Conservation (phyloP, 2,888 invertebrate genomes). For the Nephrotoma guestfalica region DNA sequence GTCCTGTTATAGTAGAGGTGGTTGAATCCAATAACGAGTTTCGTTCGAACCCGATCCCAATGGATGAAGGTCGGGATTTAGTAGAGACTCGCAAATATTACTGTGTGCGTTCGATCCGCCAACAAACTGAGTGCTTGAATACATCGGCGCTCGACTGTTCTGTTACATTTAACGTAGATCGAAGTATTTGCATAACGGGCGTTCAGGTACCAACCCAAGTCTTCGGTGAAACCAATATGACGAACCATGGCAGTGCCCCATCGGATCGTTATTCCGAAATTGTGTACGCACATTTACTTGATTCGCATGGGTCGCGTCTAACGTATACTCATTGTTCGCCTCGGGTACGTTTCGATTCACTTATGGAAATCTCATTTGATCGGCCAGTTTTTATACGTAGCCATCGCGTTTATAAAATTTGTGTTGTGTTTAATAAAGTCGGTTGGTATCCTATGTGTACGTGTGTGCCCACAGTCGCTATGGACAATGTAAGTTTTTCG, state of each 20-base stretch:
- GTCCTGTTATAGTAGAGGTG: constrained; percentile 31
- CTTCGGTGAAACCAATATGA: constrained; percentile 21
- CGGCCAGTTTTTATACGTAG: constrained; percentile 61
- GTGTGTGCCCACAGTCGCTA: constrained; percentile 49
- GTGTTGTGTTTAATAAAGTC: constrained; percentile 65
- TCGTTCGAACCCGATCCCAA: neutral
- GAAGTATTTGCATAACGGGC: constrained; percentile 59
- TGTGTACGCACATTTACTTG: constrained; percentile 65
- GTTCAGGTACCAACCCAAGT: constrained; percentile 60
- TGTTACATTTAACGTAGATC: constrained; percentile 66
- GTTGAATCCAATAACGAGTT: constrained; percentile 20
- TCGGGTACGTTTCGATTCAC: constrained; percentile 54
- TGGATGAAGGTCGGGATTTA: constrained; percentile 5
- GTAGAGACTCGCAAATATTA: constrained; percentile 45
- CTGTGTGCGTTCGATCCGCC: constrained; percentile 50
- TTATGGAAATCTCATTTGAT: constrained; percentile 69
- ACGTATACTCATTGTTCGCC: constrained; percentile 73
- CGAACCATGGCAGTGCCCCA: constrained; percentile 11
- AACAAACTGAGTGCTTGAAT: constrained; percentile 58
- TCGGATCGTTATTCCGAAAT: constrained; percentile 50
- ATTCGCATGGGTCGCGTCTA: constrained; percentile 62
- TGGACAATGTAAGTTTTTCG: constrained; percentile 58
- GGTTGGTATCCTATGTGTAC: constrained; percentile 71
- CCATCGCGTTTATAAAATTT: constrained; percentile 59
- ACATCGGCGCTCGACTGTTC: constrained; percentile 61